Evolutionary conservation across 2,888 invertebrate genomes (phyloP).

Genomic region (Drosophila dives): DNA sequence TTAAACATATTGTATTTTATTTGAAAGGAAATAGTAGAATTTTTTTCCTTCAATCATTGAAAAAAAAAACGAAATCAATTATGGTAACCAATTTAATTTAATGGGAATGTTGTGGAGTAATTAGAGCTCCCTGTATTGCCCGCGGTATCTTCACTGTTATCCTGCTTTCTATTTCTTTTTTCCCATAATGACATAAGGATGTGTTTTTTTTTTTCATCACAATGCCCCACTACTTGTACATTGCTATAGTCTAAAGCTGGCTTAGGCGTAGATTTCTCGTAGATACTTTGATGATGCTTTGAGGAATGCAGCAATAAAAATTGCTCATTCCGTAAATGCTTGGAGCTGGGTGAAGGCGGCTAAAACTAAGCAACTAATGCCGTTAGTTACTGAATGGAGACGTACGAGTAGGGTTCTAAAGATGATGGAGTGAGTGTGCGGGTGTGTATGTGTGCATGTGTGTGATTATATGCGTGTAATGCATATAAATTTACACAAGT

Average conservation of each 20-base stretch:
- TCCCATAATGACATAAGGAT: conserved; percentile 16
- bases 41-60: neutral
- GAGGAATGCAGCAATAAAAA: conserved; percentile 72
- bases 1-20: neutral
- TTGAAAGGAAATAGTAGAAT: neutral
- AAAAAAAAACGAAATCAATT: neutral
- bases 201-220: neutral
- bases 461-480: conserved; percentile 45
- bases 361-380: conserved; percentile 67
- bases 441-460: conserved; percentile 7
- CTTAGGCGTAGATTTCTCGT: conserved; percentile 55
- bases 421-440: conserved; percentile 3
- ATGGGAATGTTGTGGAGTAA: conserved; percentile 16
- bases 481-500: conserved; percentile 74
- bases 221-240: conserved; percentile 10
- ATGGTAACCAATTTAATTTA: conserved; percentile 17
- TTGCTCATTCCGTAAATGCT: conserved; percentile 28
- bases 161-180: neutral
- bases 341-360: neutral
- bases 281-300: conserved; percentile 63
- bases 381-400: conserved; percentile 65
- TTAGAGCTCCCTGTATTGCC: conserved; percentile 10
- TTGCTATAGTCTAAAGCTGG: conserved; percentile 40
- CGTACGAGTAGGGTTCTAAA: conserved; percentile 9
- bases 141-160: neutral